These are phyloP conservation scores for Epiblema foenella DNA, from an alignment of 2,888 invertebrate genomes.

Conservation along the genomic window DNA sequence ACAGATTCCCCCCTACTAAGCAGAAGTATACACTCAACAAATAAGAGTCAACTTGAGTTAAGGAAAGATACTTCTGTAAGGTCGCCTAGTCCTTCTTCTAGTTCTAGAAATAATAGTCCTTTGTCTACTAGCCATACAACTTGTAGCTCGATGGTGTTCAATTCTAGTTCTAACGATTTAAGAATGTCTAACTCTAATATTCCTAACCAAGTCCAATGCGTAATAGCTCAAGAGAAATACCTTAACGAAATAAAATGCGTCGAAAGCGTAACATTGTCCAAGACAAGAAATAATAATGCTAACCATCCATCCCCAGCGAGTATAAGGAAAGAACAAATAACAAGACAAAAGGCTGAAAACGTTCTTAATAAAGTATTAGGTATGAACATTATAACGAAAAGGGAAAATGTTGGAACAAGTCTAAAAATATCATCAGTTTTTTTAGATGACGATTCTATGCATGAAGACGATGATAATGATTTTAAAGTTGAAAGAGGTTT, in stretches of 20 bases:
- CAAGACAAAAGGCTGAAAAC: slow-evolving; percentile 79
- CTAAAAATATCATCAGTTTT: slow-evolving; percentile 78
- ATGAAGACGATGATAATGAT: slow-evolving; percentile 71
- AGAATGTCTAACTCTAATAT: slow-evolving; percentile 81
- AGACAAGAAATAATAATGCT: slow-evolving; percentile 63
- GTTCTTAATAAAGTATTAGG: slow-evolving; percentile 80
- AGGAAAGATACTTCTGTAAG: slow-evolving; percentile 74
- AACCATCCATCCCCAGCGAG: slow-evolving; percentile 72
- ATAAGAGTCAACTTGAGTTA: slow-evolving; percentile 76
- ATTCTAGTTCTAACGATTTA: slow-evolving; percentile 80
- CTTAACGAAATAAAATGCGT: slow-evolving; percentile 81
- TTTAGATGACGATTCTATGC: slow-evolving; percentile 75
- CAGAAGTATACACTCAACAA: slow-evolving; percentile 65
- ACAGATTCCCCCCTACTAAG: slow-evolving; percentile 75
- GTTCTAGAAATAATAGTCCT: slow-evolving; percentile 80
- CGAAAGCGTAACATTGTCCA: slow-evolving; percentile 78
- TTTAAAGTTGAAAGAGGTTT: slow-evolving; percentile 76
- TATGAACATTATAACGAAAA: slow-evolving; percentile 77
- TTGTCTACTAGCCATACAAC: slow-evolving; percentile 82
- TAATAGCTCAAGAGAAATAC: slow-evolving; percentile 83
- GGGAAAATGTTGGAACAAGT: slow-evolving; percentile 75
- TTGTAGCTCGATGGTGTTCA: slow-evolving; percentile 83
- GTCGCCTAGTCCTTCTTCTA: slow-evolving; percentile 79
- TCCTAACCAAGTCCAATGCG: slow-evolving; percentile 80
- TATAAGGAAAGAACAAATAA: slow-evolving; percentile 75